phyloP scores from a whole-genome alignment of 2,888 invertebrate species.

The Phymatocera aterrima region DNA sequence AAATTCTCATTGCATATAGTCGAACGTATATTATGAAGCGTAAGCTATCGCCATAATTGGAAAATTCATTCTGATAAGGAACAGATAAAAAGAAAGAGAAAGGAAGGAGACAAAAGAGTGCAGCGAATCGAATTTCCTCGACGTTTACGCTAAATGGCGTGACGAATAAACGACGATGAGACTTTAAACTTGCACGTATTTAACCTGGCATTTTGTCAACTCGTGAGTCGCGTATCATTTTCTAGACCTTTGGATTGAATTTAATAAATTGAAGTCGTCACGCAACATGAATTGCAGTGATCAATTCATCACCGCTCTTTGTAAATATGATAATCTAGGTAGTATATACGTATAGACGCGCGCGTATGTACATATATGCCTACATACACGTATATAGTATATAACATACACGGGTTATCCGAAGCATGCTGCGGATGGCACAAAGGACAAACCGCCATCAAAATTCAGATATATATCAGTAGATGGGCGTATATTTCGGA shows the following conservation, averaged over 20 bases:
- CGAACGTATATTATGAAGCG: too few species aligned
- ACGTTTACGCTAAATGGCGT: not conserved
- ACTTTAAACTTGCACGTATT: not conserved
- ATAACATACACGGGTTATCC: not conserved
- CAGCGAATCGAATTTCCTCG: not conserved
- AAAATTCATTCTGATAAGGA: too few species aligned
- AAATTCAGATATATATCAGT: not conserved
- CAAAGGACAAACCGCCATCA: not conserved
- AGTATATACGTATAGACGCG: not conserved
- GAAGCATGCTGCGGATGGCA: not conserved
- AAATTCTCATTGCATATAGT: too few species aligned
- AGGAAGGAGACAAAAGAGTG: too few species aligned
- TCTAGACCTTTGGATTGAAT: slow-evolving; percentile 4
- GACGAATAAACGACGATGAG: not conserved
- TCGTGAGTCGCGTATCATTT: not conserved
- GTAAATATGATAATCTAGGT: too few species aligned
- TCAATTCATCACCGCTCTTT: slow-evolving; percentile 36
- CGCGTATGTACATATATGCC: not conserved
- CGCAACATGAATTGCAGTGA: slow-evolving; percentile 19
- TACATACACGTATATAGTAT: not conserved
- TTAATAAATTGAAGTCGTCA: slow-evolving; percentile 9
- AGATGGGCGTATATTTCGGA: not conserved
- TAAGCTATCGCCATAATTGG: too few species aligned
- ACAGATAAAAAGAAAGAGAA: too few species aligned
- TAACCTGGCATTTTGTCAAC: not conserved